Evolutionary conservation across 2,113 vertebrate genomes (phyloP).

Genomic region (Crotalus horridus): DNA sequence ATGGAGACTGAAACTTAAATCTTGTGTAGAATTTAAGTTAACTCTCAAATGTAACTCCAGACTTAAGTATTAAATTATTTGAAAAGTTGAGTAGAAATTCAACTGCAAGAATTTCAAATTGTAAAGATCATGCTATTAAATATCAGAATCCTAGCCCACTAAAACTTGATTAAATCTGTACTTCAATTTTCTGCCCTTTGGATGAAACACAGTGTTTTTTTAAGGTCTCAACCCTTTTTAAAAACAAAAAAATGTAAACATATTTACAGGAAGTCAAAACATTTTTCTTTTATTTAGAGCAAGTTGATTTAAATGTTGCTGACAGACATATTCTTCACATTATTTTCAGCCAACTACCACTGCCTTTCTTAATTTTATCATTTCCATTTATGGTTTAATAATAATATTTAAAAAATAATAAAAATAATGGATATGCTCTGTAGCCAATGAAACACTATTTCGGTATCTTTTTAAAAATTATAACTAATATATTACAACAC

Average conservation of each 20-base stretch:
- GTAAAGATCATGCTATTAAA: background rate
- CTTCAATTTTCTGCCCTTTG: background rate
- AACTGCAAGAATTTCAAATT: no score
- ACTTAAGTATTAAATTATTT: background rate
- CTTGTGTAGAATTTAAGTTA: background rate
- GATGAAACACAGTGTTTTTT: background rate
- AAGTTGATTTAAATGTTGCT: constrained; percentile 29
- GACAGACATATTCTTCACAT: constrained; percentile 17
- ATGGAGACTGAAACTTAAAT: background rate
- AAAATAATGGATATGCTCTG: constrained; percentile 7
- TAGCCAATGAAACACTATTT: constrained; percentile 41
- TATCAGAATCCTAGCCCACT: background rate
- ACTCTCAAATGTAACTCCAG: background rate
- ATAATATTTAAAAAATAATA: constrained; percentile 24
- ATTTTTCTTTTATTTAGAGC: constrained; percentile 60
- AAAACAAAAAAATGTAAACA: background rate
- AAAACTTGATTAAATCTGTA: background rate
- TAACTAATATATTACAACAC: background rate
- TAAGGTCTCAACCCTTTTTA: background rate
- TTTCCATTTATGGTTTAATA: constrained; percentile 30
- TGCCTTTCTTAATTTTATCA: constrained; percentile 34
- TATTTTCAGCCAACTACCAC: constrained; percentile 26
- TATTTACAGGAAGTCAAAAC: background rate
- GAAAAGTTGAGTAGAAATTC: background rate
- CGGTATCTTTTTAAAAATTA: constrained; percentile 32